phyloP scores from a whole-genome alignment of 2,797 vertebrate species.

The Poeciliopsis gracilis region DNA sequence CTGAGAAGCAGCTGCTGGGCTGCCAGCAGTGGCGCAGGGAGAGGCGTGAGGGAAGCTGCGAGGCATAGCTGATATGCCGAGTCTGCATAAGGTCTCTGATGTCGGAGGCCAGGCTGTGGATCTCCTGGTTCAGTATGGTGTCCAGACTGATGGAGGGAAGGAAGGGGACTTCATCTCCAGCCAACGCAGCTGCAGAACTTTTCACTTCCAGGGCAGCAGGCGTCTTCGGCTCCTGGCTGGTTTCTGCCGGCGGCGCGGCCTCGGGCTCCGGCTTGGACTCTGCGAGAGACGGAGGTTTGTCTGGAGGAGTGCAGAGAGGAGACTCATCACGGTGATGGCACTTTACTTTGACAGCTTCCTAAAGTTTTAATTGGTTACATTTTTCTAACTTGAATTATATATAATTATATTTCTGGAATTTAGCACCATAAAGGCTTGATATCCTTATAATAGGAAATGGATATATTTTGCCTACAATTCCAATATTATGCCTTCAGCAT shows the following conservation, averaged over 20 bases:
- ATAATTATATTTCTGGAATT: neutral
- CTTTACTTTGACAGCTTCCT: neutral
- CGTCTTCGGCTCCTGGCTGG: constrained; percentile 40
- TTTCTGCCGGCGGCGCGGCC: constrained; percentile 15
- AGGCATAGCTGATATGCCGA: constrained; percentile 84
- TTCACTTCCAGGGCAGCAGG: constrained; percentile 45
- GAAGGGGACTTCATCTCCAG: constrained; percentile 50
- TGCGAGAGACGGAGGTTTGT: constrained; percentile 50
- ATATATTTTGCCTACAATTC: neutral
- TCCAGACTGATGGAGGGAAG: constrained; percentile 81
- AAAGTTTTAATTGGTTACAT: neutral
- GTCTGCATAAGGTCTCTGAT: constrained; percentile 89
- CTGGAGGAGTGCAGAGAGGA: constrained; percentile 48
- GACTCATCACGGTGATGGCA: constrained; percentile 19
- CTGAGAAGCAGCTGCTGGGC: constrained; percentile 83
- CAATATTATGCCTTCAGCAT: neutral
- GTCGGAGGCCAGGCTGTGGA: constrained; percentile 87
- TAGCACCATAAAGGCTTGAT: neutral
- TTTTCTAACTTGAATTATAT: neutral
- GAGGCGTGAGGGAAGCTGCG: constrained; percentile 77
- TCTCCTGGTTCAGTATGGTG: constrained; percentile 88
- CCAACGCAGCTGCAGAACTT: constrained; percentile 29
- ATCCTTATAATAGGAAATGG: neutral
- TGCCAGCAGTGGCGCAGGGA: constrained; percentile 71
- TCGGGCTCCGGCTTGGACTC: constrained; percentile 45